Base-by-base conservation (phyloP, 2,888 invertebrate genomes). In the Leucozona laternaria region DNA sequence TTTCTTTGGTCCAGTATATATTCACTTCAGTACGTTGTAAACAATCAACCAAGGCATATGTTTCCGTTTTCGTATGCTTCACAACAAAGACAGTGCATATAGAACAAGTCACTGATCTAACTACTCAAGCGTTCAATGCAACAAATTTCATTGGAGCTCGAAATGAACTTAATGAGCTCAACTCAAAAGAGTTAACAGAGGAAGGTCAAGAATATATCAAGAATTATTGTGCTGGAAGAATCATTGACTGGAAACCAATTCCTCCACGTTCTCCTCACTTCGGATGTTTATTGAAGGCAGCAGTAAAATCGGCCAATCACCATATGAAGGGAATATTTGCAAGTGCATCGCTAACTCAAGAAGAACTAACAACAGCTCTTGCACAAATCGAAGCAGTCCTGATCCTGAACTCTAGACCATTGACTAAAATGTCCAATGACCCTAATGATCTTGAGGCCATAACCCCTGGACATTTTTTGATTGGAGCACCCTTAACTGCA, bases 381-480 rank as follows among this genome's bases (percentile, higher is more conserved):
- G n/a, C n/a, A n/a, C n/a, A n/a, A n/a, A 55, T 13, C 3, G 55
- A 60, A 22, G 40, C 40, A 13, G n/a, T n/a, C n/a, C n/a, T n/a
- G n/a, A 15, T 60, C 15, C 40, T 60, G 0, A 60, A 60, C 37
- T 60, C 31, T 3, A 60, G 58, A 11, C 58, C 58, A 37, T 37
- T 58, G n/a, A 58, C 34, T 58, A 10, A 10, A 2, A 37, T 37
- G 37, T 37, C 10, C 2, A 37, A 37, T 11, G 37, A 37, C 37
- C 37, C 58, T 20, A 58, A 58, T 58, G 58, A 34, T 37, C 58
- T 58, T 34, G 17, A 58, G 31, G 58, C 58, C 17, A 37, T 58
- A 17, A 58, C 20, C 3, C 34, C 37, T 11, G 37, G 37, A 37
- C 34, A 58, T 13, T 58, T 58, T 20, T 37, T 34, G 20, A 58